Conservation (phyloP, 2,888 invertebrate genomes). For the Syritta pipiens region DNA sequence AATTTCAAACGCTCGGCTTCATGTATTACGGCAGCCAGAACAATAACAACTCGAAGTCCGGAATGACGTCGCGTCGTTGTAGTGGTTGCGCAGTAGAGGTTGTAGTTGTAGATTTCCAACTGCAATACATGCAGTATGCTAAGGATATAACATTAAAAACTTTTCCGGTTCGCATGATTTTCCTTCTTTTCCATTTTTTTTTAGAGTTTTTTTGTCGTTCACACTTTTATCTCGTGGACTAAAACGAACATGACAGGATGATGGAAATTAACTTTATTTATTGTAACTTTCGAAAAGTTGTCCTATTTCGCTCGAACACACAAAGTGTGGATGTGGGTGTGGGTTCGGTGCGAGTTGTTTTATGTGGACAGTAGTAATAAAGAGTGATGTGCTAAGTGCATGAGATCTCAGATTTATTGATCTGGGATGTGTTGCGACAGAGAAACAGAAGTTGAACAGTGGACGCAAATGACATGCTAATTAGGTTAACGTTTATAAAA, state of each 20-base stretch:
- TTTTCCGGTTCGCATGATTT: slow-evolving; percentile 66
- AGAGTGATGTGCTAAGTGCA: slow-evolving; percentile 43
- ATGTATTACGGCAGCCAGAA: slow-evolving; percentile 54
- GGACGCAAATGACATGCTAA: too few species aligned
- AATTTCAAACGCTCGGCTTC: slow-evolving; percentile 69
- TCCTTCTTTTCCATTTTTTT: slow-evolving; percentile 11
- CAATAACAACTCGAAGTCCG: slow-evolving; percentile 52
- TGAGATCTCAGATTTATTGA: too few species aligned
- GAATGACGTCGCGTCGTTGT: slow-evolving; percentile 44
- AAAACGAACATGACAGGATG: slow-evolving; percentile 55
- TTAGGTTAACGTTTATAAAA: too few species aligned
- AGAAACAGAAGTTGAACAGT: too few species aligned
- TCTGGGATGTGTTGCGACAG: too few species aligned
- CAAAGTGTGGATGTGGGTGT: not conserved
- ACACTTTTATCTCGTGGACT: slow-evolving; percentile 24
- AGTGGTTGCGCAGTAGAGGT: too few species aligned
- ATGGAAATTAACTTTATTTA: slow-evolving; percentile 64
- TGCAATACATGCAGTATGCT: slow-evolving; percentile 58
- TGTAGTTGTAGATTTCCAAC: slow-evolving; percentile 36
- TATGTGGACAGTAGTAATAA: slow-evolving; percentile 57
- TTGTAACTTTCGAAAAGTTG: slow-evolving; percentile 54
- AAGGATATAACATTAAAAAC: slow-evolving; percentile 67
- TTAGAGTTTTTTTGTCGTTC: not conserved
- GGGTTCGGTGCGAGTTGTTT: slow-evolving; percentile 12
- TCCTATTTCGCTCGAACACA: slow-evolving; percentile 12